Percentiles rank a stretch among this genome's conserved stretches.
These are phyloP conservation scores for Trinorchestia longiramus DNA, from an alignment of 1,140 invertebrate genomes.

Conservation along the genomic window DNA sequence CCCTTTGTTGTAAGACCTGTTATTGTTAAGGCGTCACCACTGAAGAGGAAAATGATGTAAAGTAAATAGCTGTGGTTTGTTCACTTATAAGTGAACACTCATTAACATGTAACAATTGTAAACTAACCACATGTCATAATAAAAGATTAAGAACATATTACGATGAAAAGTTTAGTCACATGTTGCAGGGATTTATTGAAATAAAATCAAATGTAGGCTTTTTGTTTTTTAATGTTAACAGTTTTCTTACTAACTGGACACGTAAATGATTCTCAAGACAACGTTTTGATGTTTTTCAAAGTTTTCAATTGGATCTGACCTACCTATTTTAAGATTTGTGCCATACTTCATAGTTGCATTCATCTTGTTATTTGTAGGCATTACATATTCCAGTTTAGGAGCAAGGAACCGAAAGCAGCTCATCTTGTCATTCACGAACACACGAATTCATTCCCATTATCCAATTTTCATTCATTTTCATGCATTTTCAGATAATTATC, in stretches of 20 bases:
- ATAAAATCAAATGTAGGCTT: no score
- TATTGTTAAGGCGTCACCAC: not conserved
- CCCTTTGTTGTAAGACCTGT: not conserved
- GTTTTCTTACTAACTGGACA: no score
- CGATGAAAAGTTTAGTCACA: no score
- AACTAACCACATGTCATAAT: no score
- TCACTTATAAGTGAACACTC: not conserved
- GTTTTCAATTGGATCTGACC: not conserved
- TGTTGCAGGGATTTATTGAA: no score
- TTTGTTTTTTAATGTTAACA: no score
- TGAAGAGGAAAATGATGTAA: not conserved
- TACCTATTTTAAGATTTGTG: not conserved
- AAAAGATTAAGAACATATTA: no score
- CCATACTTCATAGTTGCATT: not conserved
- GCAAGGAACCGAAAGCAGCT: not conserved
- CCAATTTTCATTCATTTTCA: constrained; percentile 15
- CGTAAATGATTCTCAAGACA: no score
- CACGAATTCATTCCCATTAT: not conserved
- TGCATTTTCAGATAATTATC: not conserved
- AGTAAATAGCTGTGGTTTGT: not conserved
- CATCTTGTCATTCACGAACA: not conserved
- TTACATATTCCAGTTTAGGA: not conserved
- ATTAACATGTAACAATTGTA: no score
- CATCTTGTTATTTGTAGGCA: not conserved
- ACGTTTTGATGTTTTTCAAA: not conserved